Percentiles rank a stretch among this genome's conserved stretches.
phyloP scores from a whole-genome alignment of 2,797 vertebrate species.

The Crocodylus rhombifer region DNA sequence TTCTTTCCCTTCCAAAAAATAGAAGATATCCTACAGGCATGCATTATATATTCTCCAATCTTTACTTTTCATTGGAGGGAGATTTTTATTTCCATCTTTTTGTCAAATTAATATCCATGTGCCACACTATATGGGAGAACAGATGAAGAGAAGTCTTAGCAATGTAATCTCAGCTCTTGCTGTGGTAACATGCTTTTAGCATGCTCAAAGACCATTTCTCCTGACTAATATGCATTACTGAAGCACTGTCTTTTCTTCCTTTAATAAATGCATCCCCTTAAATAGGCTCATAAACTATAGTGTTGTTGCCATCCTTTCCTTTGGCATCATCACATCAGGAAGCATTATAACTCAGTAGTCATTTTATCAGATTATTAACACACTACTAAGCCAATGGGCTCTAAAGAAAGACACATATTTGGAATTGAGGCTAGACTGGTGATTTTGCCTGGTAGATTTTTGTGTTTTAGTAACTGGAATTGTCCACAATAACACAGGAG shows the following conservation, averaged over 20 bases:
- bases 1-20: neutral
- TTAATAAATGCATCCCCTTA: neutral
- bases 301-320: neutral
- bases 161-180: neutral
- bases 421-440: neutral
- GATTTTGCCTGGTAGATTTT: fast-evolving
- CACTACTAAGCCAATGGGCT: neutral
- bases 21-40: neutral
- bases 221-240: neutral
- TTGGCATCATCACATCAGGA: neutral
- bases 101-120: neutral
- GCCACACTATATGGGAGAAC: fast-evolving
- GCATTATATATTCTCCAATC: neutral
- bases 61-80: neutral
- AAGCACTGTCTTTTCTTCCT: neutral
- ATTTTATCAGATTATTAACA: neutral
- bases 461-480: neutral
- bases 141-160: neutral
- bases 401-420: neutral
- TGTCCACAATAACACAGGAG: neutral
- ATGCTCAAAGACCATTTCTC: neutral
- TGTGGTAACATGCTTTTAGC: neutral
- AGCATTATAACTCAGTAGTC: fast-evolving
- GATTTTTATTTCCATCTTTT: neutral
- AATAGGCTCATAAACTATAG: neutral